Evolutionary conservation across 2,888 invertebrate species (phyloP).

Genomic region (Ashinkailepas kermadecensis): DNA sequence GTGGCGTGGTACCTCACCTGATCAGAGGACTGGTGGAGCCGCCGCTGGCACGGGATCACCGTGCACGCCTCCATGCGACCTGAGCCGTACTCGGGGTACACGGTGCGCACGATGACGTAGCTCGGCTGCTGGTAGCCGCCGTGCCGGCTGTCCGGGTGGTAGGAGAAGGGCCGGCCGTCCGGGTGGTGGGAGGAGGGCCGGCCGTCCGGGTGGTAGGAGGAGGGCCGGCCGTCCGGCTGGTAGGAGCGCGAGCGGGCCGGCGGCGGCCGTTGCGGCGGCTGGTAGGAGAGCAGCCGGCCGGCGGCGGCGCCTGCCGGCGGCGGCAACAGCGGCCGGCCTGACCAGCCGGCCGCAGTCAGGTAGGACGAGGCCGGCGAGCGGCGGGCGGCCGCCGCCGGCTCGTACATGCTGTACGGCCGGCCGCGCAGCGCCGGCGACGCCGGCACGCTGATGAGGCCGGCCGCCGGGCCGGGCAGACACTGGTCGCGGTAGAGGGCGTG

Average conservation of each 20-base stretch:
- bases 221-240: background rate
- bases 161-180: background rate
- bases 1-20: too few species aligned
- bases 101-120: conserved; percentile 10
- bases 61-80: conserved; percentile 5
- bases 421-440: background rate
- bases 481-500: conserved; percentile 16
- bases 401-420: conserved; percentile 19
- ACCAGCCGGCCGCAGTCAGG: too few species aligned
- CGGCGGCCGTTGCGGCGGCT: background rate
- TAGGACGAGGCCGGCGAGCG: too few species aligned
- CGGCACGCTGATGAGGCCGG: conserved; percentile 12
- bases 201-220: background rate
- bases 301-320: background rate
- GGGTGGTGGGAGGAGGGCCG: background rate
- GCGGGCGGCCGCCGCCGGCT: background rate
- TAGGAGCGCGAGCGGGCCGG: background rate
- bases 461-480: conserved; percentile 12
- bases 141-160: background rate
- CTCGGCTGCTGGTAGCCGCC: background rate
- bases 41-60: conserved; percentile 1
- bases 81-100: conserved; percentile 16
- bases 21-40: too few species aligned
- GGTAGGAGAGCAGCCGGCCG: background rate
- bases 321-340: too few species aligned